Percentiles rank a stretch among this genome's conserved stretches.
Conservation (phyloP, 1,140 invertebrate species). For the Bombus turneri region DNA sequence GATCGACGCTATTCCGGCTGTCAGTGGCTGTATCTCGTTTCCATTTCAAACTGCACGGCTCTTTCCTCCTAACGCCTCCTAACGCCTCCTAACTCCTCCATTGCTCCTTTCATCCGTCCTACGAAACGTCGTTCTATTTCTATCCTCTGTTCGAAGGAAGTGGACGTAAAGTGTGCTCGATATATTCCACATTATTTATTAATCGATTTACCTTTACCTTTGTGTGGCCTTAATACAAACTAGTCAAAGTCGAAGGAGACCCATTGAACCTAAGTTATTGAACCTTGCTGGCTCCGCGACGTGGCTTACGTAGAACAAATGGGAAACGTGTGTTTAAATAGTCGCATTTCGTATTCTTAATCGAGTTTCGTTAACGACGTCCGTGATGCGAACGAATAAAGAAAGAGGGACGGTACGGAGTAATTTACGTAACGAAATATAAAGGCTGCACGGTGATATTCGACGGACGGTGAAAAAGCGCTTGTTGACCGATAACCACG, state of each 20-base stretch:
- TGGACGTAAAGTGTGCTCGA: conserved; percentile 18
- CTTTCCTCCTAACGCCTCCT: background rate
- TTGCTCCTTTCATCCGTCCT: conserved; percentile 28
- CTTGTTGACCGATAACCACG: conserved; percentile 20
- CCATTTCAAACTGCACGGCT: conserved; percentile 29
- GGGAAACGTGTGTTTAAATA: background rate
- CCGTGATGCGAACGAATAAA: background rate
- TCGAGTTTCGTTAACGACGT: too few relatives aligned
- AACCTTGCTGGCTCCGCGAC: too few relatives aligned
- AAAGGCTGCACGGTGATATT: background rate
- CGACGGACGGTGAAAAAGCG: conserved; percentile 24
- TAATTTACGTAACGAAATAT: background rate
- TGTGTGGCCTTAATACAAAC: background rate
- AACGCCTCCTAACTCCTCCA: background rate
- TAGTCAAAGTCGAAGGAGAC: background rate
- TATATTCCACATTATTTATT: conserved; percentile 27
- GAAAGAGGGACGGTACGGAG: too few relatives aligned
- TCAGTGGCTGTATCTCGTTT: conserved; percentile 45
- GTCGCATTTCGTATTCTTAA: background rate
- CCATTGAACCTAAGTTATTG: too few relatives aligned
- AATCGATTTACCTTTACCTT: conserved; percentile 33
- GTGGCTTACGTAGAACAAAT: too few relatives aligned
- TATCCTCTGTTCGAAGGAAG: background rate
- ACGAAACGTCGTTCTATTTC: conserved; percentile 20
- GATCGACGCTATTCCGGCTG: conserved; percentile 46